Base-by-base conservation (phyloP, 2,888 invertebrate species). In the Junonia oenone region DNA sequence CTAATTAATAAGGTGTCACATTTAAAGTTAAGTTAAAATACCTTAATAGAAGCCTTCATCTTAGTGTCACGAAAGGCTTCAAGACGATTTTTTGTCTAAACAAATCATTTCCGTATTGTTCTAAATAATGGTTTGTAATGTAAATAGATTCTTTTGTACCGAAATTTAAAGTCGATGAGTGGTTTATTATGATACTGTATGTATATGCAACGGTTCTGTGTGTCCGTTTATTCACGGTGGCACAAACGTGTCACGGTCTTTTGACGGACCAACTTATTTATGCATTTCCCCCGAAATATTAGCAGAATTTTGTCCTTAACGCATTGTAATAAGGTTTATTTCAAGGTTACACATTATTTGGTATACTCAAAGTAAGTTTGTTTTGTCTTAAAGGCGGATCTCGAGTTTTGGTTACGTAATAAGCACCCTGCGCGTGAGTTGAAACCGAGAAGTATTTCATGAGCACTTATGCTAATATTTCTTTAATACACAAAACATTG, bases 161-260 rank as follows among this genome's bases (percentile, higher is more conserved):
- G 31, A 46, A 51, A 56, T 49, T 56, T 46, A 60, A 61, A 48
- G 78, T 71, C 68, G 64, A 58, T 52, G 55, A 52, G 51, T 57
- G 33, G 37, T 49, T 55, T 55, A 52, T 63, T 49, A 52, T 51
- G 17, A 51, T 58, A 52, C 50, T 58, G 57, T 78, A 77, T 78
- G 74, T 76, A 73, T 78, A 79, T 83, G 76, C 76, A 81, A 75
- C 68, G 66, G 66, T 63, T 64, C 62, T 65, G 62, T 80, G 66
- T 79, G 85, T 79, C 78, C 83, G 75, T 84, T 88, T 88, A 83
- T 79, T 69, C 81, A 86, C 81, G 87, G 84, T 83, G 72, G 72
- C 78, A 81, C 76, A 80, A 81, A 78, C 71, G 73, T 76, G 82
- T 77, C 80, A 85, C 78, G 83, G 81, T 78, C 71, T 71, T 78